Conservation (phyloP, 2,797 vertebrate genomes). For the Paedocypris micromegethes region DNA sequence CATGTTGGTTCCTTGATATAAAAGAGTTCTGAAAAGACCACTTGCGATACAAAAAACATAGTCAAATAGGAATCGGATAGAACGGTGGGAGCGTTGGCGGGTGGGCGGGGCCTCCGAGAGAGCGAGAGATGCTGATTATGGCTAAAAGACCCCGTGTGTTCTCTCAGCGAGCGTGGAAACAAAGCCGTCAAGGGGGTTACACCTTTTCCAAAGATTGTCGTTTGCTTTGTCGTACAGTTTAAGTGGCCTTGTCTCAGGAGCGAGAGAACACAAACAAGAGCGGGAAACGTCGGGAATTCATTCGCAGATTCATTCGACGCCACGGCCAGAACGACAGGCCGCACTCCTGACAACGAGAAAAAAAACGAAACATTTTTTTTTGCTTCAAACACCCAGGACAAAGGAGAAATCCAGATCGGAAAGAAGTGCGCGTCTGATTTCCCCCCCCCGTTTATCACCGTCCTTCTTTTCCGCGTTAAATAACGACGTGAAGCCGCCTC, state of each 20-base stretch:
- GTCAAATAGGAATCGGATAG: constrained; percentile 60
- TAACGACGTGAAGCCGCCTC: constrained; percentile 46
- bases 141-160: constrained; percentile 57
- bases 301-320: too few species aligned
- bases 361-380: too few species aligned
- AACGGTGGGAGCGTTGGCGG: constrained; percentile 49
- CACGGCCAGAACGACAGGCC: too few species aligned
- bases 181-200: constrained; percentile 61
- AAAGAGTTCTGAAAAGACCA: constrained; percentile 63
- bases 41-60: constrained; percentile 66
- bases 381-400: too few species aligned
- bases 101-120: constrained; percentile 52
- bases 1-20: constrained; percentile 57
- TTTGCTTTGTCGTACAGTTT: constrained; percentile 62
- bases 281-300: too few species aligned
- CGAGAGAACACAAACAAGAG: constrained; percentile 37
- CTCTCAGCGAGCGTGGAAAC: constrained; percentile 49
- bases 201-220: constrained; percentile 73
- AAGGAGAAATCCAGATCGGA: too few species aligned
- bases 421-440: too few species aligned
- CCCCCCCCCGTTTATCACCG: too few species aligned
- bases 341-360: too few species aligned
- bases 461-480: constrained; percentile 1
- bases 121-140: constrained; percentile 57
- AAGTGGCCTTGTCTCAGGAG: constrained; percentile 40